Base-by-base conservation (phyloP, 53 echinoderm and acorn worm genomes). In the Crossaster papposus region DNA sequence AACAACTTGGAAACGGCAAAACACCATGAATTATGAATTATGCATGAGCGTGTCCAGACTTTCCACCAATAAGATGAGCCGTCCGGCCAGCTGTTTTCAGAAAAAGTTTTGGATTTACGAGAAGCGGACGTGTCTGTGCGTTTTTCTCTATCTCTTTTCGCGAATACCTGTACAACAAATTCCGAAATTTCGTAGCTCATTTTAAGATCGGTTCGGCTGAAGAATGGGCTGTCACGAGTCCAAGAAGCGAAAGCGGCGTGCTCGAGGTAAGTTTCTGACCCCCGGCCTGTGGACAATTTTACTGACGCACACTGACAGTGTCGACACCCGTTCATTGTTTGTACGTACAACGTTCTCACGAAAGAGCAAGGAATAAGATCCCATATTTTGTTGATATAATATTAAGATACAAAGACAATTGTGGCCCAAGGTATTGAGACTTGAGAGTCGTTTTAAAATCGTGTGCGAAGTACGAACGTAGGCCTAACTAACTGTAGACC, bases 161-260 rank as follows among this genome's bases (percentile, higher is more conserved):
- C 10, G 37, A 63, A 35, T 44, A 20, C 32, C 22, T 4, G n/a
- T 68, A n/a, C 65, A 12, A 35, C 24, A 36, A 38, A 54, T 63
- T 15, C 36, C 2, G 30, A 36, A 36, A 37, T 17, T 50, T 53
- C 28, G 70, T 13, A 44, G 44, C 44, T 23, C 29, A 54, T n/a
- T 70, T 84, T 44, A 30, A 51, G 24, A 84, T 32, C 53, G 30
- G 52, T 54, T 71, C 65, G 36, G 84, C 52, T 33, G 32, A 84
- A 84, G 6, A 53, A 84, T 84, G 84, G 84, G 84, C 35, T 84
- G 84, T 32, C 70, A 12, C 30, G 31, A 71, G 35, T 51, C 84
- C 28, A 38, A 37, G 83, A 83, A 72, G 23, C 24, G 71, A 36
- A 29, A 52, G 28, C 70, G 72, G 30, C 84, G 33, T 34, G 51